Evolutionary conservation across 2,797 vertebrate species (phyloP), one percentile per base, ranked within the genome.

Genomic region (Tokudaia muenninki): DNA sequence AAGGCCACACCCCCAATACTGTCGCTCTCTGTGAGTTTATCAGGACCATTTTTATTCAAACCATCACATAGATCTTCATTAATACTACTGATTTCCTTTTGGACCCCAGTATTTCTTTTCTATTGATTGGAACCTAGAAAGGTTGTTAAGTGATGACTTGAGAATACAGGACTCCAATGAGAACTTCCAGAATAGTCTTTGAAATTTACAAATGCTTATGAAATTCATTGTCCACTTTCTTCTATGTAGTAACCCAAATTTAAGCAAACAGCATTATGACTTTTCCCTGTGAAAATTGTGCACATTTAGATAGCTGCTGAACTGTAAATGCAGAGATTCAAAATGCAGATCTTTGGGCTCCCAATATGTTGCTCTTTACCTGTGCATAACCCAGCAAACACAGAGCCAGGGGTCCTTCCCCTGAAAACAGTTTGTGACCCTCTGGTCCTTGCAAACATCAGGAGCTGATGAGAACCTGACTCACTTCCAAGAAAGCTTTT

Each of bases 401-500:
- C 34, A 59, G 61, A 86, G 12, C 22, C 59, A 72, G 52, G n/a
- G 14, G 22, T 55, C 72, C 21, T 82, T 91, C 52, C n/a, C 59
- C 52, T 80, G 57, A 84, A 52, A 26, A 92, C 37, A 41, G 1
- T 41, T 0, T 65, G 57, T 52, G 44, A 17, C 26, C 19, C 26
- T 31, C 5, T 11, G 34, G 10, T 22, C 22, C 26, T 37, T 29
- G 57, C 74, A 79, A 44, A 34, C 14, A 63, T 52, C 82, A 91
- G 22, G 22, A 72, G 90, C 89, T 79, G 47, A 57, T 61, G 31
- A 91, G 37, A 96, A 41, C 6, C 37, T 77, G 41, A 80, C 26
- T 79, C 89, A 37, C 77, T 92, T 93, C 80, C 59, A 88, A 75
- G 78, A 83, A 92, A 94, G 79, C n/a, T 78, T 92, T 96, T 75